These are phyloP conservation scores for Hofmannophila pseudospretella DNA, from an alignment of 2,888 invertebrate species.

Conservation along the genomic window DNA sequence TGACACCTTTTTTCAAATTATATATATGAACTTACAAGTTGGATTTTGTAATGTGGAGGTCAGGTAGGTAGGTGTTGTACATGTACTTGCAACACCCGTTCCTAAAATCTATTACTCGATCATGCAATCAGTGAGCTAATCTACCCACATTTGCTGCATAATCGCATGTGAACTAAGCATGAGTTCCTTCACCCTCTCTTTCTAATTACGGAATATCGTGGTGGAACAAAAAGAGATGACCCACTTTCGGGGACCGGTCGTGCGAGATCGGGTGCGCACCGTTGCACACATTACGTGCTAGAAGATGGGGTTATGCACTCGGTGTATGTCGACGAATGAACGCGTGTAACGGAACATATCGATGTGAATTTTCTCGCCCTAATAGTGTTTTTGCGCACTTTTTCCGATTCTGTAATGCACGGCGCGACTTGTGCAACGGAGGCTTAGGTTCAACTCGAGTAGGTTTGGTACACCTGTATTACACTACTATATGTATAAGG, in stretches of 20 bases:
- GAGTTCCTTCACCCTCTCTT: conserved; percentile 38
- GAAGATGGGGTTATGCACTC: conserved; percentile 70
- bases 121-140: conserved; percentile 11
- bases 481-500: too few species aligned
- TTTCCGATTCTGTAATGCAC: conserved; percentile 57
- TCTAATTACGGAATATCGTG: conserved; percentile 75
- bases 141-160: conserved; percentile 9
- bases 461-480: conserved; percentile 7
- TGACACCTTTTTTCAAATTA: too few species aligned
- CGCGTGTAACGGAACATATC: conserved; percentile 62
- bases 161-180: conserved; percentile 13
- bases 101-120: conserved; percentile 3
- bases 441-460: conserved; percentile 32
- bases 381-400: conserved; percentile 63
- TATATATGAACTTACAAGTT: too few species aligned
- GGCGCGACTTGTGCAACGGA: conserved; percentile 55
- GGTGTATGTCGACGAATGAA: conserved; percentile 32
- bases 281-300: conserved; percentile 74
- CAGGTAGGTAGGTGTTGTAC: too few species aligned
- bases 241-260: conserved; percentile 73
- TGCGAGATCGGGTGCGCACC: conserved; percentile 73
- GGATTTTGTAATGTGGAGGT: too few species aligned
- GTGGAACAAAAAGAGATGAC: conserved; percentile 78
- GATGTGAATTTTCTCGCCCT: conserved; percentile 77
- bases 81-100: neutral